A percentile compares a stretch with the other conserved stretches of the same genome.
Evolutionary conservation across 2,113 vertebrate species (phyloP).

Genomic region (Puntigrus tetrazona): DNA sequence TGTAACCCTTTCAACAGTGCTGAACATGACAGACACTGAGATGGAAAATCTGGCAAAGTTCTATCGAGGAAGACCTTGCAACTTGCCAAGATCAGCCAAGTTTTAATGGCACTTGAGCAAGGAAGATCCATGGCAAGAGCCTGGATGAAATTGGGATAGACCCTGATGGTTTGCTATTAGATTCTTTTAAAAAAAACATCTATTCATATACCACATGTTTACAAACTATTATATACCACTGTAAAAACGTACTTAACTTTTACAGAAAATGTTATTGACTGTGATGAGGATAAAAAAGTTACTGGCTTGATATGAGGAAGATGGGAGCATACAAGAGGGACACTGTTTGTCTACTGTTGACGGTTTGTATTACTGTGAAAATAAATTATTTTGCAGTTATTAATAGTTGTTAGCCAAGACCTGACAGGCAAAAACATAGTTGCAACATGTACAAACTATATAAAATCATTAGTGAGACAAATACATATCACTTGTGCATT

Average conservation of each 20-base stretch:
- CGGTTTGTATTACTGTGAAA: too few relatives aligned
- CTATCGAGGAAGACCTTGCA: background rate
- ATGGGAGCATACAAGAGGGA: too few relatives aligned
- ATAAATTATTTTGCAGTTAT: too few relatives aligned
- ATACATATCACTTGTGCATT: background rate
- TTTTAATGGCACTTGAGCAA: conserved; percentile 9
- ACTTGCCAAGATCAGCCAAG: conserved; percentile 13
- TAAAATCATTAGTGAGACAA: too few relatives aligned
- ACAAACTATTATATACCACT: background rate
- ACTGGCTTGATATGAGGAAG: too few relatives aligned
- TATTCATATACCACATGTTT: too few relatives aligned
- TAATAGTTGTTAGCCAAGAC: too few relatives aligned
- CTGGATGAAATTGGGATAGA: conserved; percentile 10
- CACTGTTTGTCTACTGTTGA: too few relatives aligned
- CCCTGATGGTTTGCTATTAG: background rate
- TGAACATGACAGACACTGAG: conserved; percentile 6
- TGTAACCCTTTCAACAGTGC: background rate
- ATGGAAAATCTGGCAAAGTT: conserved; percentile 18
- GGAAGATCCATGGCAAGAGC: conserved; percentile 9
- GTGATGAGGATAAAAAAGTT: background rate
- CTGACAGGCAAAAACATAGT: too few relatives aligned
- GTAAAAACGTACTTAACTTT: background rate
- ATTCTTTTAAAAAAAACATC: background rate
- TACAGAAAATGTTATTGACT: background rate
- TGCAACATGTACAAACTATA: too few relatives aligned